These are phyloP conservation scores for Denticeps clupeoides DNA, from an alignment of 2,797 vertebrate species.

Conservation along the genomic window DNA sequence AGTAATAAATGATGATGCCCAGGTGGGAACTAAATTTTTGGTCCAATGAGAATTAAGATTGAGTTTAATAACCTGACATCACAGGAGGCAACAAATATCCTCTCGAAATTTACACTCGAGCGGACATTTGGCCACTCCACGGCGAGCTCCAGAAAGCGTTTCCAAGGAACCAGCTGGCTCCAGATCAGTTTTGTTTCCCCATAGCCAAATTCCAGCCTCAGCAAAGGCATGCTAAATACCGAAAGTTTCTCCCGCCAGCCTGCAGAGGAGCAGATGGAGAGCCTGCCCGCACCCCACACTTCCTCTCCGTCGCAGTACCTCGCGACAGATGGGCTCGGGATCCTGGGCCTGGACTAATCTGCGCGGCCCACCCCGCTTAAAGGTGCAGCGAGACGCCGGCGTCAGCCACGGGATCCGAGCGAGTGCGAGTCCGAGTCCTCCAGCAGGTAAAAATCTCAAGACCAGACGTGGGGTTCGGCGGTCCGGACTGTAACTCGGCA, in stretches of 20 bases:
- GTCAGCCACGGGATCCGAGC: too few relatives aligned
- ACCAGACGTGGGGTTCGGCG: too few relatives aligned
- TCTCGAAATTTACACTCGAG: too few relatives aligned
- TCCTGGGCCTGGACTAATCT: slow-evolving; percentile 62
- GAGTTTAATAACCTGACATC: too few relatives aligned
- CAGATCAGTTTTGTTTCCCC: not conserved
- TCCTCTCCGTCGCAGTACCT: slow-evolving; percentile 56
- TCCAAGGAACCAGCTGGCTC: not conserved
- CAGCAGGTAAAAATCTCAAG: too few relatives aligned
- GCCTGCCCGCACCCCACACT: slow-evolving; percentile 49
- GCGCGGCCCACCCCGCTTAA: slow-evolving; percentile 22
- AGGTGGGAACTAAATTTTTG: too few relatives aligned
- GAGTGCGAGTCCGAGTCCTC: too few relatives aligned
- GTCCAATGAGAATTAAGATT: too few relatives aligned
- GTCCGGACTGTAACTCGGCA: too few relatives aligned
- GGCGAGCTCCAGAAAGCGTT: not conserved
- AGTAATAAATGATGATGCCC: too few relatives aligned
- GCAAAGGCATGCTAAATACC: not conserved
- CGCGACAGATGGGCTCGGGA: slow-evolving; percentile 63
- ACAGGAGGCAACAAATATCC: too few relatives aligned
- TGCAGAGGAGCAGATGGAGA: slow-evolving; percentile 61
- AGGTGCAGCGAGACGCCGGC: slow-evolving; percentile 41
- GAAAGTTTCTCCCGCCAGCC: slow-evolving; percentile 23
- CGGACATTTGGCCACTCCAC: too few relatives aligned
- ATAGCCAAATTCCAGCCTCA: not conserved